phyloP scores from a whole-genome alignment of 2,888 invertebrate species.

The Synergus japonicus region DNA sequence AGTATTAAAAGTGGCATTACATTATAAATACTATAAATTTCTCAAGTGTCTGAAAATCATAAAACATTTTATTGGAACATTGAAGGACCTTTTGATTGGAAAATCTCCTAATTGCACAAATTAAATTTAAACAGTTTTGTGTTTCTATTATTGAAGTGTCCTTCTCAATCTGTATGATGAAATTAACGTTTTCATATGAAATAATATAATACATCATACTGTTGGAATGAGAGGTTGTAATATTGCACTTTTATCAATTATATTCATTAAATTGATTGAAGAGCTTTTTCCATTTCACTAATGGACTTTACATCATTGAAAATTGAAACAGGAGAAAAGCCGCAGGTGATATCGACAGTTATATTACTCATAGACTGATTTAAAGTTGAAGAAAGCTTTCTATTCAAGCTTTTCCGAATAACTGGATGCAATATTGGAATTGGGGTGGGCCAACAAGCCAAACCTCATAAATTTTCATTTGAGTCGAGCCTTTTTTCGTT shows the following conservation, averaged over 20 bases:
- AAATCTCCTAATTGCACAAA: too few species aligned
- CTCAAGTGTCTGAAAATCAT: too few species aligned
- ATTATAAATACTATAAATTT: too few species aligned
- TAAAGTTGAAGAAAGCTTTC: conserved; percentile 1
- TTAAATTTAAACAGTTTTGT: too few species aligned
- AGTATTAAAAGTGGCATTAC: neutral
- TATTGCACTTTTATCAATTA: neutral
- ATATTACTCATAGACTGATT: conserved; percentile 24
- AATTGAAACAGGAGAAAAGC: neutral
- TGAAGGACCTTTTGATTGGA: too few species aligned
- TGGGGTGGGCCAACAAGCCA: conserved; percentile 7
- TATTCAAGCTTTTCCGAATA: conserved; percentile 4
- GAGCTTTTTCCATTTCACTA: conserved; percentile 11
- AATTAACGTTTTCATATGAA: neutral
- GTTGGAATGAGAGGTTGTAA: neutral
- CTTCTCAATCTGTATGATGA: neutral
- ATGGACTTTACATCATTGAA: conserved; percentile 28
- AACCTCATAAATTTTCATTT: conserved; percentile 30
- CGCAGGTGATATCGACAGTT: conserved; percentile 23
- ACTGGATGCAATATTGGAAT: neutral
- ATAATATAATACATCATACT: too few species aligned
- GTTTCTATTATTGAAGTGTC: neutral
- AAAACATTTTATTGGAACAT: too few species aligned
- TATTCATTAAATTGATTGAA: conserved; percentile 10
- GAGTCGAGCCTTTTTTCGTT: neutral